A percentile compares a stretch with the other conserved stretches of the same genome.
phyloP scores from a whole-genome alignment of 2,113 vertebrate genomes.

The Takifugu bimaculatus region DNA sequence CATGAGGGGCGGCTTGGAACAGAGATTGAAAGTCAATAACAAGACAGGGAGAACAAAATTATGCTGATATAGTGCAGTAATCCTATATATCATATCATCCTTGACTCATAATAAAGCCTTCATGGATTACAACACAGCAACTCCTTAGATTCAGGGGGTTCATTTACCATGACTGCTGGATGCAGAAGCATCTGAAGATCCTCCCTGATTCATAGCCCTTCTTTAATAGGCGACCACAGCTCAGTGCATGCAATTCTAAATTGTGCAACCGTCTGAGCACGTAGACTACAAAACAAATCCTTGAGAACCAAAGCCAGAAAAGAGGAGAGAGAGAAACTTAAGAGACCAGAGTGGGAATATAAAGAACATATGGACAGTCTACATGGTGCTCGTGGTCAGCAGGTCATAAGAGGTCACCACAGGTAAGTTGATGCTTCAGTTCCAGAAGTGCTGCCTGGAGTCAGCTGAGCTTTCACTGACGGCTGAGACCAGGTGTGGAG shows the following conservation, averaged over 20 bases:
- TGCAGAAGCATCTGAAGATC: constrained; percentile 5
- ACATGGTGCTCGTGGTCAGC: constrained; percentile 9
- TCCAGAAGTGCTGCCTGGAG: constrained; percentile 5
- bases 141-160: background rate
- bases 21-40: constrained; percentile 1
- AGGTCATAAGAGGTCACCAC: constrained; percentile 33
- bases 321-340: background rate
- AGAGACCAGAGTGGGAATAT: constrained; percentile 15
- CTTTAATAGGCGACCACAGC: constrained; percentile 37
- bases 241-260: constrained; percentile 25
- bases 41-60: constrained; percentile 6
- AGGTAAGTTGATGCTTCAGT: constrained; percentile 50
- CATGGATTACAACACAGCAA: no score
- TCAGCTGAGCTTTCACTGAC: constrained; percentile 24
- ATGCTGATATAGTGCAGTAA: background rate
- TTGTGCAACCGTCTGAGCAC: constrained; percentile 57
- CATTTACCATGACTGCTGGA: background rate
- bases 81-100: background rate
- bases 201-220: background rate
- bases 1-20: no score
- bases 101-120: background rate
- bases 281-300: constrained; percentile 36
- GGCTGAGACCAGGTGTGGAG: constrained; percentile 53
- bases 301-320: constrained; percentile 15
- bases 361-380: constrained; percentile 20